Evolutionary conservation across 2,113 vertebrate genomes (phyloP), one percentile per base, ranked within the genome.

Genomic region (Falco punctatus): DNA sequence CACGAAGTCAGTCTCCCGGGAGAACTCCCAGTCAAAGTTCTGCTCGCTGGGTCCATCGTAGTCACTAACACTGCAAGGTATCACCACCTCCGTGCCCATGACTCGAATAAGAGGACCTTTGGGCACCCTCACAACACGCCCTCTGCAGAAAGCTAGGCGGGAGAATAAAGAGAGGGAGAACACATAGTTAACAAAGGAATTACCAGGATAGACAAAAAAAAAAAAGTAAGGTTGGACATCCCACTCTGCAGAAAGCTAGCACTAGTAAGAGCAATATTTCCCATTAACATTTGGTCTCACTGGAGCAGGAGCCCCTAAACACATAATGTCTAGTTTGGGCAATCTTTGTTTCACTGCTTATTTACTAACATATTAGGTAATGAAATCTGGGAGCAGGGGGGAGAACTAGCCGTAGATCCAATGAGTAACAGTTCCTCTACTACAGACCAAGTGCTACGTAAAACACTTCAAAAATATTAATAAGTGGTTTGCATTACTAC

Each of bases 11-110:
- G 91, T 40, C 2, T 95, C 94, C 15, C 92, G 81, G n/a, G 98
- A 98, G 94, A 98, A 98, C 84, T 94, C 96, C 99, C 99, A 99
- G 16, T 99, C 99, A 70, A 99, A 99, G 84, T 99, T 99, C 97
- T 99, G 99, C 42, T 99, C 99, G 0, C 97, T 97, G 44, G 99
- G 99, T 28, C 99, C 99, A 3, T 98, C 98, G 2, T 99, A 99
- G 6, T 99, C 98, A 2, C 81, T 98, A 42, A 99, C 99, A 0
- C 98, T 98, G 97, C 99, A 99, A 40, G 98, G 98, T 81, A 99
- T 98, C 79, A 97, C 98, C 80, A 99, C 98, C 12, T 98, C 97
- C 0, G 99, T 99, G 48, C 98, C 99, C 81, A 97, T 96, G 15
- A 99, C 99, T 14, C 99, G 98, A 33, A 99, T 98, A 49, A 99